Conservation (phyloP, 2,888 invertebrate genomes). For the Nineta flava region DNA sequence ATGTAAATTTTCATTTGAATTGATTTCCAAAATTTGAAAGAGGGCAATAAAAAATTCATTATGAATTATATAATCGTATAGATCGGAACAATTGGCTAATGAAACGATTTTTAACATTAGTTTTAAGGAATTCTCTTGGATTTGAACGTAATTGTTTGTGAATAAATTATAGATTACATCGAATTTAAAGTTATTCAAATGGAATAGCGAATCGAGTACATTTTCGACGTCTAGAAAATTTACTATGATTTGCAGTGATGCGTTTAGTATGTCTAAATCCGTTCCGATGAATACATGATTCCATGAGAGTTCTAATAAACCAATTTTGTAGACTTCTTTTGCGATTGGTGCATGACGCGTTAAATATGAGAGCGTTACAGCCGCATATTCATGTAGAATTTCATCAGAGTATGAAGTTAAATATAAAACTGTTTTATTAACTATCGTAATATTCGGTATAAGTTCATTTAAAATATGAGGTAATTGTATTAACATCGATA, state of each 20-base stretch:
- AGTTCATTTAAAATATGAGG: neutral
- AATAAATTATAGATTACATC: neutral
- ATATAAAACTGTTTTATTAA: neutral
- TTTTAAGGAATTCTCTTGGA: neutral
- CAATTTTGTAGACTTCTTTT: neutral
- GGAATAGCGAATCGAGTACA: neutral
- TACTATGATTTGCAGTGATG: neutral
- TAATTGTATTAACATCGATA: neutral
- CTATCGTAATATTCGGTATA: neutral
- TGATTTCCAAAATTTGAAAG: slow-evolving; percentile 1
- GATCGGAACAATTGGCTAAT: neutral
- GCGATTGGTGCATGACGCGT: neutral
- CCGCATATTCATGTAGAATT: neutral
- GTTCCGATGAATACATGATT: neutral
- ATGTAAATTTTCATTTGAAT: neutral
- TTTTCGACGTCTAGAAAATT: neutral
- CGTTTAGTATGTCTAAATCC: slow-evolving; percentile 1
- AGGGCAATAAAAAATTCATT: neutral
- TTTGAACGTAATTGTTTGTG: neutral
- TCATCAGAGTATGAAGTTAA: neutral
- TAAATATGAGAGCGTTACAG: too few species aligned
- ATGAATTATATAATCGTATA: neutral
- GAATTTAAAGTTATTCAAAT: neutral
- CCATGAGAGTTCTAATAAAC: neutral
- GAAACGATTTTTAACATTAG: neutral